A percentile compares a stretch with the other conserved stretches of the same genome.
phyloP scores from a whole-genome alignment of 2,797 vertebrate species.

The Epinephelus malabaricus region DNA sequence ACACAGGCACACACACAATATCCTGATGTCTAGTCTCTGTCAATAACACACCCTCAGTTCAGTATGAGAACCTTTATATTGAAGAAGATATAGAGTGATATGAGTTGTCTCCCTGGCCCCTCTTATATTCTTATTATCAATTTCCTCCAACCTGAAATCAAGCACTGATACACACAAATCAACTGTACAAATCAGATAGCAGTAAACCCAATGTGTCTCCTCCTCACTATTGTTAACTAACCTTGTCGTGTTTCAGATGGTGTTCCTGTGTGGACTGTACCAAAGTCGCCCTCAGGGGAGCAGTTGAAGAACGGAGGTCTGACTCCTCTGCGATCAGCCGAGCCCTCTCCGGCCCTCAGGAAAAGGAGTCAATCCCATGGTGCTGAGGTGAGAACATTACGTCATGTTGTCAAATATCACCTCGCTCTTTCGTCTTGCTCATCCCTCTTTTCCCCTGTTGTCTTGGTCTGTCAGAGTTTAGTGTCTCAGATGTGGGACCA shows the following conservation, averaged over 20 bases:
- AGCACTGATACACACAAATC: not conserved
- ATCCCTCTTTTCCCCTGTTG: not conserved
- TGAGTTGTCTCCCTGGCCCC: not conserved
- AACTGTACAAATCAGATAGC: not conserved
- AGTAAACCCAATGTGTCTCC: not conserved
- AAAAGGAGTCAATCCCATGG: conserved; percentile 81
- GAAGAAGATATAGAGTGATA: conserved; percentile 15
- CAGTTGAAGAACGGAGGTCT: conserved; percentile 91
- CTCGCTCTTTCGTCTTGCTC: not conserved
- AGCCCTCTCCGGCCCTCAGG: conserved; percentile 87
- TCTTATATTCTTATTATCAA: conserved; percentile 5
- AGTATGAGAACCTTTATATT: conserved; percentile 39
- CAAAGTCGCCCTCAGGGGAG: conserved; percentile 92
- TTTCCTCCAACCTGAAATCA: not conserved
- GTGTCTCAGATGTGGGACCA: not conserved
- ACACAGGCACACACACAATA: conserved; percentile 40
- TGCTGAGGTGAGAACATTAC: conserved; percentile 87
- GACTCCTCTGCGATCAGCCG: conserved; percentile 88
- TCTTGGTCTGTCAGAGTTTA: not conserved
- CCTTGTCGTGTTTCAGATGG: conserved; percentile 85
- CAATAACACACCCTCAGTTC: conserved; percentile 23
- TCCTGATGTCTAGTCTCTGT: conserved; percentile 56
- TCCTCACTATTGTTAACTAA: conserved; percentile 2
- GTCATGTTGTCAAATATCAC: conserved; percentile 4
- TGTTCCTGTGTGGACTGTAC: conserved; percentile 92